These are phyloP conservation scores for Apocheima hispidaria DNA, from an alignment of 2,888 invertebrate species.

Conservation along the genomic window DNA sequence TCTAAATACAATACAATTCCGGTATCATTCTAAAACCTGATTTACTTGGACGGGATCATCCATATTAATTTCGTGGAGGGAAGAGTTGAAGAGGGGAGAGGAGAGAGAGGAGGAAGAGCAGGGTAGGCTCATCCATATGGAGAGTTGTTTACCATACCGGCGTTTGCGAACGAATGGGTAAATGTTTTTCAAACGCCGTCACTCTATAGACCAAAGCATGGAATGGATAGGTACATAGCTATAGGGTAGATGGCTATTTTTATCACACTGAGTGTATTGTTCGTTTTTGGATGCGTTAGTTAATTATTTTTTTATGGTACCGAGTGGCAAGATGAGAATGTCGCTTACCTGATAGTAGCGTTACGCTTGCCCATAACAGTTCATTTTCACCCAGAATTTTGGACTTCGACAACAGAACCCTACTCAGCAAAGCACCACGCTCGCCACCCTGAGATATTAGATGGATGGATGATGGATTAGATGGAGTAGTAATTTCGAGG, in stretches of 20 bases:
- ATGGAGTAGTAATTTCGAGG: no score
- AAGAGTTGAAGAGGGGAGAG: constrained; percentile 14
- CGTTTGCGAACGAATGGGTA: constrained; percentile 24
- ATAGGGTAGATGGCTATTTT: not conserved
- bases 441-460: no score
- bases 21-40: constrained; percentile 6
- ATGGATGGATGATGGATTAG: no score
- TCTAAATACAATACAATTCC: not conserved
- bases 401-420: no score
- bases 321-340: no score
- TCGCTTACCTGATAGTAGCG: no score
- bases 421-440: no score
- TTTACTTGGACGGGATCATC: constrained; percentile 24
- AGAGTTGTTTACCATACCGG: constrained; percentile 30
- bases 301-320: no score
- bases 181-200: constrained; percentile 30
- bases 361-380: no score
- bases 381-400: no score
- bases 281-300: no score
- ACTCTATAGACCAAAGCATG: constrained; percentile 18
- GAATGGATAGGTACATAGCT: not conserved
- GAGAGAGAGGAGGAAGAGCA: not conserved
- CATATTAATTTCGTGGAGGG: constrained; percentile 28
- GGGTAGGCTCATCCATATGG: constrained; percentile 32
- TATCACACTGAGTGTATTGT: no score